Evolutionary conservation across 2,888 invertebrate species (phyloP).

Genomic region (Scaeva pyrastri): DNA sequence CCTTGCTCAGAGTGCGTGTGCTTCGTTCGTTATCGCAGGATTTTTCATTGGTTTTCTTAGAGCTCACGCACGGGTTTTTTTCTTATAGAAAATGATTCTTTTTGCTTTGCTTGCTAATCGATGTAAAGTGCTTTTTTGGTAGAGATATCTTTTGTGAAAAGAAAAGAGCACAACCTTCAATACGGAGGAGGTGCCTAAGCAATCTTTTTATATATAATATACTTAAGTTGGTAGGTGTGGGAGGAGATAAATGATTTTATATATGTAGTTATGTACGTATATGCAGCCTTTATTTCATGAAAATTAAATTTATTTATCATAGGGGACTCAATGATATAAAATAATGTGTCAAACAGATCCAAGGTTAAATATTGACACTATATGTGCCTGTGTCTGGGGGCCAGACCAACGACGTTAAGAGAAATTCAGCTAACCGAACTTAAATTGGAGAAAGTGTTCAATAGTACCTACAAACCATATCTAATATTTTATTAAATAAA

Average conservation of each 20-base stretch:
- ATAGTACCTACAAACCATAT: no score
- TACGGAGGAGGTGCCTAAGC: constrained; percentile 71
- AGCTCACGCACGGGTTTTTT: constrained; percentile 67
- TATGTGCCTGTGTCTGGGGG: no score
- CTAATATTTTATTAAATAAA: no score
- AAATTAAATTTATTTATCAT: constrained; percentile 4
- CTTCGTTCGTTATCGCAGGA: constrained; percentile 49
- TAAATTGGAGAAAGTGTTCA: no score
- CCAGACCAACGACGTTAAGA: no score
- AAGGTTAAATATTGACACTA: not conserved
- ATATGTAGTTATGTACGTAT: constrained; percentile 32
- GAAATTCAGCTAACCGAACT: no score
- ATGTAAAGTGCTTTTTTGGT: constrained; percentile 71
- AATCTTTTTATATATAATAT: constrained; percentile 39
- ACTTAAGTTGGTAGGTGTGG: constrained; percentile 41
- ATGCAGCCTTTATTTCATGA: no score
- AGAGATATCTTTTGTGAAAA: constrained; percentile 50
- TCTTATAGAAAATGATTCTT: constrained; percentile 36
- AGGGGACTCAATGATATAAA: constrained; percentile 25
- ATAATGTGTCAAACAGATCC: not conserved
- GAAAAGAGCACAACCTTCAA: constrained; percentile 60
- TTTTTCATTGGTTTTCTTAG: constrained; percentile 71
- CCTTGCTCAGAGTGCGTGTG: constrained; percentile 57
- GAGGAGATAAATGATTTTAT: constrained; percentile 68
- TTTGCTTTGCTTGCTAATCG: constrained; percentile 59